Conservation (phyloP, 2,888 invertebrate genomes). For the Dolomedes plantarius region DNA sequence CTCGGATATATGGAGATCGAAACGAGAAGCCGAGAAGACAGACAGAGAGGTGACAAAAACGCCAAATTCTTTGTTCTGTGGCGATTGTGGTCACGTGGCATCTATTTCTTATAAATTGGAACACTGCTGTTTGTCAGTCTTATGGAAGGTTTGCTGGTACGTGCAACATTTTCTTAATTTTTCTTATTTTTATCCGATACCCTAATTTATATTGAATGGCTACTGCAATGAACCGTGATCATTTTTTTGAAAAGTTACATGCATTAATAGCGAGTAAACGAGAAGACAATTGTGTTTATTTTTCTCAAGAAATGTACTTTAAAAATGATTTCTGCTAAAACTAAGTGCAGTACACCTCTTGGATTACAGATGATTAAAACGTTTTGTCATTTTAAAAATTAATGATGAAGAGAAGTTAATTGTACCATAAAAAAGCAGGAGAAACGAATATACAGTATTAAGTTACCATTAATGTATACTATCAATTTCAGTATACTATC, state of each 20-base stretch:
- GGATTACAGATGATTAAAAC: slow-evolving; percentile 39
- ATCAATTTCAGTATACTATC: slow-evolving; percentile 27
- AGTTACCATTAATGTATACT: slow-evolving; percentile 34
- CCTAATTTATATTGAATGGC: background rate
- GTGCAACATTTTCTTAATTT: background rate
- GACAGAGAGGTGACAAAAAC: background rate
- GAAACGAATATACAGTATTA: slow-evolving; percentile 15
- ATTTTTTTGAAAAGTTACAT: background rate
- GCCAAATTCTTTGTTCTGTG: background rate
- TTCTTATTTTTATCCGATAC: background rate
- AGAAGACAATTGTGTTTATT: background rate
- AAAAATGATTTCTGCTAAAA: slow-evolving; percentile 28
- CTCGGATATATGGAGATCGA: slow-evolving; percentile 25
- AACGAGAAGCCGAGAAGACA: background rate
- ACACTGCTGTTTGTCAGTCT: background rate
- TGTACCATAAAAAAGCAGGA: slow-evolving; percentile 29
- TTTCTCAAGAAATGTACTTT: background rate
- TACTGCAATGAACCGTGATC: background rate
- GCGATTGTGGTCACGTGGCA: background rate
- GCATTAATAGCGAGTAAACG: background rate
- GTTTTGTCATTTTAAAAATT: slow-evolving; percentile 38
- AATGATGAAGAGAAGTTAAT: slow-evolving; percentile 33
- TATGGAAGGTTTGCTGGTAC: background rate
- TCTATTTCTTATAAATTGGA: slow-evolving; percentile 17
- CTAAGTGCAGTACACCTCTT: slow-evolving; percentile 28